These are phyloP conservation scores for Anagyrus pseudococci DNA, from an alignment of 2,888 invertebrate genomes.

Conservation along the genomic window DNA sequence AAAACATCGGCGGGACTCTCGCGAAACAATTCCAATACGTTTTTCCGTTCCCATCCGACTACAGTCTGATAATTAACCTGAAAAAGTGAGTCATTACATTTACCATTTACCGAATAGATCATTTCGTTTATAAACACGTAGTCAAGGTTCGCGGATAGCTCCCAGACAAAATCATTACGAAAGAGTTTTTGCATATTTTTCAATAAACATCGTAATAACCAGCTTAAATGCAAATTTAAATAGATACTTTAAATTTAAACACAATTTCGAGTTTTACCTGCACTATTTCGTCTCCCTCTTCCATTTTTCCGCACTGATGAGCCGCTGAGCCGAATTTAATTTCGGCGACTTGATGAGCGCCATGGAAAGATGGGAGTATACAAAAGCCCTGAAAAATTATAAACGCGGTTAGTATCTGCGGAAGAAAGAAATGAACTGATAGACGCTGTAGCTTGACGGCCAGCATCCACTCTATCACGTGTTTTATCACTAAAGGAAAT, in stretches of 20 bases:
- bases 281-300: conserved; percentile 95
- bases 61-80: conserved; percentile 76
- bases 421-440: conserved; percentile 16
- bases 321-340: conserved; percentile 92
- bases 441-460: conserved; percentile 7
- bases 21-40: conserved; percentile 75
- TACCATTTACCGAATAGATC: conserved; percentile 29
- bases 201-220: too few species aligned
- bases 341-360: conserved; percentile 82
- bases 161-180: background rate
- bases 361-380: conserved; percentile 85
- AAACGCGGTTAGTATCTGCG: too few species aligned
- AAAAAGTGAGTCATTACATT: conserved; percentile 32
- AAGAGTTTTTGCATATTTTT: too few species aligned
- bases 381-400: conserved; percentile 75
- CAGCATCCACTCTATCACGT: conserved; percentile 16
- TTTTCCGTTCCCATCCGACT: conserved; percentile 83
- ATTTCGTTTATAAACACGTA: conserved; percentile 20
- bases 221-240: conserved; percentile 1
- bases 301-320: conserved; percentile 89
- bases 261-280: conserved; percentile 70
- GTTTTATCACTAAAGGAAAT: conserved; percentile 33
- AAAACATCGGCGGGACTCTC: conserved; percentile 83
- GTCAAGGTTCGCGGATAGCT: conserved; percentile 25
- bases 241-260: conserved; percentile 19